Evolutionary conservation across 2,113 vertebrate species (phyloP).

Genomic region (Lasiurus borealis): DNA sequence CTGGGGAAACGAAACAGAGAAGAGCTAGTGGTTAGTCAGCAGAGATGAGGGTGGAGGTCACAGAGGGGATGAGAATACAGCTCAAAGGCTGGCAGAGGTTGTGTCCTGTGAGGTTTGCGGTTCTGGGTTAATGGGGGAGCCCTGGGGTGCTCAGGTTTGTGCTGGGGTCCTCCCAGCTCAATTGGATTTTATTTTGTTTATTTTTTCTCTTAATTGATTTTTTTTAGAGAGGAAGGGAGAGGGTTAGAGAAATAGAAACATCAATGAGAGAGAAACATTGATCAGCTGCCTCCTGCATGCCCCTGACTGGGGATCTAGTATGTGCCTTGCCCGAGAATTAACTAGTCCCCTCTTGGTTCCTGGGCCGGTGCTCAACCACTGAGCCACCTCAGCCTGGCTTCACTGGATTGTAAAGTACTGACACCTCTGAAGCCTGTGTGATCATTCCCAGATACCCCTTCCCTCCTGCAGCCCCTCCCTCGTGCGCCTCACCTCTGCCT

Average conservation of each 20-base stretch:
- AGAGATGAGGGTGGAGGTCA: neutral
- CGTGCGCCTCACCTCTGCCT: neutral
- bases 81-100: fast-evolving
- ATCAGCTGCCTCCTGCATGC: no score
- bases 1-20: neutral
- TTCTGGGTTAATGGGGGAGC: neutral
- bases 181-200: no score
- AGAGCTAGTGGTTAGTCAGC: neutral
- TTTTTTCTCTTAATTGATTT: no score
- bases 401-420: no score
- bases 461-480: neutral
- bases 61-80: neutral
- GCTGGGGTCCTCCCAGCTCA: neutral
- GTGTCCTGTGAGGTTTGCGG: neutral
- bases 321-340: no score
- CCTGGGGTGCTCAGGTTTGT: neutral
- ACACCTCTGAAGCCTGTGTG: neutral
- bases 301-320: no score
- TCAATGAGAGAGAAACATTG: no score
- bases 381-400: no score
- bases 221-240: no score
- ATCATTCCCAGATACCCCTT: neutral
- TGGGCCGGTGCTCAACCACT: no score
- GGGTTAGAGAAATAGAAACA: no score
- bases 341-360: no score